These are phyloP conservation scores for Agonopterix subpropinquella DNA, from an alignment of 2,888 invertebrate species.

Conservation along the genomic window DNA sequence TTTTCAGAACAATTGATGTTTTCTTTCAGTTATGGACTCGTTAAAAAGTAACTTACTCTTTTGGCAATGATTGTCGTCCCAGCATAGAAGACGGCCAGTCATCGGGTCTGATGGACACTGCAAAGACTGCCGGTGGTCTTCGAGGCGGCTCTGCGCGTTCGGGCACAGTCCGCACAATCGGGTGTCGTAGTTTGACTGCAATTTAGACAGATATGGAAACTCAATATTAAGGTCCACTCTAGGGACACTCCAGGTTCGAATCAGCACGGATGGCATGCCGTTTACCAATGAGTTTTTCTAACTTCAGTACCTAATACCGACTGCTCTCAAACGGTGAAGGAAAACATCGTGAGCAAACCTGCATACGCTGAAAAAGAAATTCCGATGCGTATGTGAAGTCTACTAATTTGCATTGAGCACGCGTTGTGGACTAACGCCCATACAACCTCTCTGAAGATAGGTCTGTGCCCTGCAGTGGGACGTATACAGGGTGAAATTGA, in stretches of 20 bases:
- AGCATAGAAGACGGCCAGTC: constrained; percentile 79
- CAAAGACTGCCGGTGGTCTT: constrained; percentile 18
- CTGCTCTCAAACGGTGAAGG: too few species aligned
- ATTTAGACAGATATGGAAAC: constrained; percentile 3
- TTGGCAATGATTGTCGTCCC: constrained; percentile 88
- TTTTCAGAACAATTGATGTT: too few species aligned
- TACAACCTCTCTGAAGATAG: too few species aligned
- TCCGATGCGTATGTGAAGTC: too few species aligned
- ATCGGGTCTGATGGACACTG: constrained; percentile 50
- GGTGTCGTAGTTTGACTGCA: constrained; percentile 75
- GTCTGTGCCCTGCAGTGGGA: too few species aligned
- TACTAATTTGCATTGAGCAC: too few species aligned
- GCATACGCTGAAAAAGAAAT: too few species aligned
- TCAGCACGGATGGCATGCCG: neutral
- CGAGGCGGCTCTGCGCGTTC: constrained; percentile 45
- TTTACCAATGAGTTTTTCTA: too few species aligned
- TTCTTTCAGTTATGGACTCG: neutral
- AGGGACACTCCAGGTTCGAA: neutral
- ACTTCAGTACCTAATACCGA: too few species aligned
- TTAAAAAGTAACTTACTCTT: constrained; percentile 63
- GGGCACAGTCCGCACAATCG: constrained; percentile 61
- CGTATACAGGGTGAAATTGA: too few species aligned
- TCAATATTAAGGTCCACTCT: neutral
- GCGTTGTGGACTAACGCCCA: too few species aligned
- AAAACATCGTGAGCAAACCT: too few species aligned